Conservation (phyloP, 2,888 invertebrate genomes). For the Apodemia duryi region DNA sequence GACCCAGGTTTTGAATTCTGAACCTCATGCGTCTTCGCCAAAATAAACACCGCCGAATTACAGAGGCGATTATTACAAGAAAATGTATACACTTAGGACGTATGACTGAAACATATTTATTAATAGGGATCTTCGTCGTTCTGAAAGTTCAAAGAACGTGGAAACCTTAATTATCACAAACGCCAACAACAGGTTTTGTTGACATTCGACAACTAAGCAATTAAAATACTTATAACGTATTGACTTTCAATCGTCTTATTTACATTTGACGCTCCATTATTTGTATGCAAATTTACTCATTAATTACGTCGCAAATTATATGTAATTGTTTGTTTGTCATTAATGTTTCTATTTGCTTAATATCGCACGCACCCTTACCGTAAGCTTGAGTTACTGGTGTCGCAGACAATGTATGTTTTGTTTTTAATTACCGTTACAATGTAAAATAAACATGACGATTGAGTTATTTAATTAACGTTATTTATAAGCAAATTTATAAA, state of each 20-base stretch:
- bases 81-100: no score
- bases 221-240: slow-evolving; percentile 2
- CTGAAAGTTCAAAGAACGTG: neutral
- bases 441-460: neutral
- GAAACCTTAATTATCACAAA: neutral
- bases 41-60: no score
- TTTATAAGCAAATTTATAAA: no score
- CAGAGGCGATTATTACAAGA: no score
- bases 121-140: neutral
- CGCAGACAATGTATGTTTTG: neutral
- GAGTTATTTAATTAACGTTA: neutral
- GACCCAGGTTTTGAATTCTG: no score
- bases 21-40: no score
- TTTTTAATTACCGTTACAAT: neutral
- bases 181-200: neutral
- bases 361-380: neutral
- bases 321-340: slow-evolving; percentile 3
- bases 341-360: neutral
- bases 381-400: neutral
- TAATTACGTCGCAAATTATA: slow-evolving; percentile 1
- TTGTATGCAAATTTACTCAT: neutral
- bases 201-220: neutral
- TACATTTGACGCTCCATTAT: neutral
- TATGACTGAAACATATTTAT: no score
- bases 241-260: slow-evolving; percentile 9